These are phyloP conservation scores for Melanocharis versteri DNA, from an alignment of 2,113 vertebrate genomes.

Conservation along the genomic window DNA sequence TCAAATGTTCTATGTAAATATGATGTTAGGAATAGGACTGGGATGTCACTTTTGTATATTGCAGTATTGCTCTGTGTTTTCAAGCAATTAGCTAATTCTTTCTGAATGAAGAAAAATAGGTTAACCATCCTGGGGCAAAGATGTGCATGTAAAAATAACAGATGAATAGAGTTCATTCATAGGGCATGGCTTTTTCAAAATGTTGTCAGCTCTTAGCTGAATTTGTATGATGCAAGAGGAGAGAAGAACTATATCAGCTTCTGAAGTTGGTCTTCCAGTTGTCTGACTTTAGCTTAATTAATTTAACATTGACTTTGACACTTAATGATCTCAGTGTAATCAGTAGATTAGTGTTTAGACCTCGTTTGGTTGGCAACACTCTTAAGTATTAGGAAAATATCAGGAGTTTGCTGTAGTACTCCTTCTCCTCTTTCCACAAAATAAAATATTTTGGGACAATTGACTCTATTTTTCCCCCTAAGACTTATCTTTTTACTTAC, in stretches of 20 bases:
- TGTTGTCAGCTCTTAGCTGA: not conserved
- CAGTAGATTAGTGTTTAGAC: not conserved
- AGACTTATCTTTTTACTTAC: not conserved
- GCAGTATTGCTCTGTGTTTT: not conserved
- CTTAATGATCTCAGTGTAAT: not conserved
- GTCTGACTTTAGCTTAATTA: not conserved
- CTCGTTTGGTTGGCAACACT: not conserved
- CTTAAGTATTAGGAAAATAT: not conserved
- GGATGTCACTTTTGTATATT: not conserved
- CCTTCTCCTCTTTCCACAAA: not conserved
- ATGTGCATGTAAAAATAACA: not conserved
- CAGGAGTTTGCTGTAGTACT: not conserved
- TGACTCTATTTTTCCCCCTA: not conserved
- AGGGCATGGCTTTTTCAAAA: not conserved
- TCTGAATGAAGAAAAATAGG: not conserved
- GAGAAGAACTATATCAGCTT: not conserved
- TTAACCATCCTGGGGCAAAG: not conserved
- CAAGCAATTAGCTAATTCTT: not conserved
- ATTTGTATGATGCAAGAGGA: not conserved
- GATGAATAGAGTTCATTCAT: not conserved
- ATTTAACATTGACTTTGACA: not conserved
- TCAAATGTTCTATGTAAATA: not conserved
- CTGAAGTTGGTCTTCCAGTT: not conserved
- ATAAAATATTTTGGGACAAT: not conserved
- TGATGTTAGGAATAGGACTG: not conserved